Percentiles rank a stretch among this genome's conserved stretches.
These are phyloP conservation scores for Tichodroma muraria DNA, from an alignment of 2,113 vertebrate species.

Conservation along the genomic window DNA sequence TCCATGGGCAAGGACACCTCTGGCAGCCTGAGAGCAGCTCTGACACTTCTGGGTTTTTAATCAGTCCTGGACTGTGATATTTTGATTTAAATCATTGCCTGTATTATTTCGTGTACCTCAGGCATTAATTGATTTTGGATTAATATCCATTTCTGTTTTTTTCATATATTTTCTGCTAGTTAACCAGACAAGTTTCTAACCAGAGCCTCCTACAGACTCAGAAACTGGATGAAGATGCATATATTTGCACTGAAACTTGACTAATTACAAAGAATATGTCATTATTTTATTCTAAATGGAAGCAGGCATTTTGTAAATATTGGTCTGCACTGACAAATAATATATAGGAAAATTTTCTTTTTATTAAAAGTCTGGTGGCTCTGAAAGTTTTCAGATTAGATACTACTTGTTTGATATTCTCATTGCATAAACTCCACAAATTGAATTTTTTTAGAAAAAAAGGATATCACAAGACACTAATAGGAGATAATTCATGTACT, in stretches of 20 bases:
- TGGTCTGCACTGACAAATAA: neutral
- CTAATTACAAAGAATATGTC: neutral
- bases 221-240: neutral
- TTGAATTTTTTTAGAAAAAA: conserved; percentile 10
- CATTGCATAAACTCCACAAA: neutral
- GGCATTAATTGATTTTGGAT: neutral
- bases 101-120: neutral
- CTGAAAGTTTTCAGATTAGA: neutral
- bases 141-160: neutral
- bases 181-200: neutral
- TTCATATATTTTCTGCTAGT: neutral
- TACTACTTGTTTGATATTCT: neutral
- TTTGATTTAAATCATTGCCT: neutral
- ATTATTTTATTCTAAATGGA: neutral
- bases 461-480: neutral
- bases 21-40: neutral
- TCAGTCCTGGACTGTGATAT: neutral
- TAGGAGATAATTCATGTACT: neutral
- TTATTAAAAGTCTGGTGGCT: neutral
- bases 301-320: neutral
- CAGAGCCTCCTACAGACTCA: neutral
- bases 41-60: neutral
- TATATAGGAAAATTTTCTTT: neutral
- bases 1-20: neutral
- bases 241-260: neutral